Evolutionary conservation across 1,140 invertebrate species (phyloP), one percentile per base, ranked within the genome.

Genomic region (Orius laevigatus): DNA sequence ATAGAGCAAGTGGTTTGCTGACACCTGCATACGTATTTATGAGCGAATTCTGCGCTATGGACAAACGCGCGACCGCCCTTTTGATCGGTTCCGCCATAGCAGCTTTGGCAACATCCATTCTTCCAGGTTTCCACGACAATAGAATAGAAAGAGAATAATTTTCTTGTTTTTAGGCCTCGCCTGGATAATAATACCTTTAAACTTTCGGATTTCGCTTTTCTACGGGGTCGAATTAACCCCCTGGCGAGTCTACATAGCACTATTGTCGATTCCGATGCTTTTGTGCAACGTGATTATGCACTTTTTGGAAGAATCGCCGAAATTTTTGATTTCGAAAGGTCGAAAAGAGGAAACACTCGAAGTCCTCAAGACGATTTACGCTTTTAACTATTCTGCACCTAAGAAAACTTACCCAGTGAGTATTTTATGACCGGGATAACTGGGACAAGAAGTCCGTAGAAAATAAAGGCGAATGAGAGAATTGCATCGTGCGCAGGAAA

Each of bases 281-380:
- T 53, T 79, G 4, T 74, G 75, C 5, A 73, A 71, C 1, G 40
- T 75, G 8, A 62, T 71, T 0, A 70, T 84, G 41, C 66, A 72
- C 39, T 78, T 78, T 54, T 68, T 85, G 3, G 78, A 81, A 0
- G 85, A 89, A 60, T 87, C 80, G 58, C 84, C 84, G 4, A 86
- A 86, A 62, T 88, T 82, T 60, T 63, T 85, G 0, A 80, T 89
- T 73, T 75, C 77, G 0, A 66, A 72, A 56, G 78, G 79, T 46
- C 70, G 72, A 39, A 79, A 78, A 51, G 67, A 73, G 0, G 76
- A 81, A 55, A 79, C 81, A 0, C 56, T 81, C 41, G 47, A 64
- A 20, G 65, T 80, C 1, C 76, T 81, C 46, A 58, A 59, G 34
- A 66, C 54, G 32, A 74, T 81, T 5, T 80, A 74, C 54, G 57